Evolutionary conservation across 2,797 vertebrate species (phyloP).

Genomic region (Neoniphon sammara): DNA sequence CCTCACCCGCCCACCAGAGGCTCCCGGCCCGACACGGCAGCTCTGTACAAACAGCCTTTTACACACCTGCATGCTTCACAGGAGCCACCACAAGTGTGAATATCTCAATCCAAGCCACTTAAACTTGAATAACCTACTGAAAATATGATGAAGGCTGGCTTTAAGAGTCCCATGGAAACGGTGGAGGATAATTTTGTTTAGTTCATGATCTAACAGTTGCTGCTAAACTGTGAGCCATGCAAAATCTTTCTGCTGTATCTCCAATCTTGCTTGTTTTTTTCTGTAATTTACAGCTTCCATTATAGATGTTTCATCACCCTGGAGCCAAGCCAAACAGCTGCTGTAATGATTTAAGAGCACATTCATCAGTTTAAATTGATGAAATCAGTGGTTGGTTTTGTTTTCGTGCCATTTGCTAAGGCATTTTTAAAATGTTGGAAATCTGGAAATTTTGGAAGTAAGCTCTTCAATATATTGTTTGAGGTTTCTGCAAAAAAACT

Average conservation of each 20-base stretch:
- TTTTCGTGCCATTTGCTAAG: not conserved
- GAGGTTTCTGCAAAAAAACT: too few species aligned
- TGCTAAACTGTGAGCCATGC: not conserved
- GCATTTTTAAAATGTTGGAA: not conserved
- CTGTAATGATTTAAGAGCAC: not conserved
- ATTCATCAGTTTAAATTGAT: not conserved
- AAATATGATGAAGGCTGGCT: constrained; percentile 63
- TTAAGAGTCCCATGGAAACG: not conserved
- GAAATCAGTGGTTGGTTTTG: not conserved
- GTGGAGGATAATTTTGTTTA: not conserved
- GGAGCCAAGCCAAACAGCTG: not conserved
- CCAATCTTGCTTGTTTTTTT: not conserved
- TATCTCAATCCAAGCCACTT: constrained; percentile 63
- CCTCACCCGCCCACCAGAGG: constrained; percentile 56
- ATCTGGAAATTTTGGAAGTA: too few species aligned
- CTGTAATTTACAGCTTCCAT: not conserved
- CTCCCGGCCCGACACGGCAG: constrained; percentile 35
- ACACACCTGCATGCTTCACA: constrained; percentile 78
- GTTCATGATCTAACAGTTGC: constrained; percentile 21
- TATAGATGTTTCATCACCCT: not conserved
- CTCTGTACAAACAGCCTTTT: constrained; percentile 60
- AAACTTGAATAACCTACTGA: constrained; percentile 62
- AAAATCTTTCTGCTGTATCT: not conserved
- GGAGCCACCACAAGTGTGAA: constrained; percentile 69
- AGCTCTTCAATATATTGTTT: too few species aligned